phyloP scores from a whole-genome alignment of 2,888 invertebrate species.

The Andrena dorsata region DNA sequence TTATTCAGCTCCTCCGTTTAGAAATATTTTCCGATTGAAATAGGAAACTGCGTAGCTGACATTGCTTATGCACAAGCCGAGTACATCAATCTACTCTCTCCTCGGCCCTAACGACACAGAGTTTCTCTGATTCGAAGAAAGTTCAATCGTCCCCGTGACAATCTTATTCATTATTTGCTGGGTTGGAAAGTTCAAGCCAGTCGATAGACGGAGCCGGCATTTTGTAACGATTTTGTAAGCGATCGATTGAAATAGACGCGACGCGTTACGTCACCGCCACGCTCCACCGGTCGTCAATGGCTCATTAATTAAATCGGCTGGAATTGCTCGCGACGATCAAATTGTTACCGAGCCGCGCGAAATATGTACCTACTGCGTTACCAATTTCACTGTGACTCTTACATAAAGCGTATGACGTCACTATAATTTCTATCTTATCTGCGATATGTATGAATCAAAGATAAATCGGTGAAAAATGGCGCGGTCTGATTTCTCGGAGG shows the following conservation, averaged over 20 bases:
- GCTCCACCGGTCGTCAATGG: conserved; percentile 41
- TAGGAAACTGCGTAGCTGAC: not conserved
- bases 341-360: conserved; percentile 1
- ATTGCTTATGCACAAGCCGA: conserved; percentile 8
- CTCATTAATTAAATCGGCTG: conserved; percentile 43
- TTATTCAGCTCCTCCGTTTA: not conserved
- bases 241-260: conserved; percentile 42
- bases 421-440: conserved; percentile 19
- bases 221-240: conserved; percentile 61
- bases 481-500: conserved; percentile 31
- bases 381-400: not conserved
- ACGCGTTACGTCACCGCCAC: conserved; percentile 35
- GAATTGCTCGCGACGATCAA: conserved; percentile 8
- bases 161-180: not conserved
- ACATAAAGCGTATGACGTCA: not conserved
- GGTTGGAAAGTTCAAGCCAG: conserved; percentile 44
- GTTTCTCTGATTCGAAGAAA: conserved; percentile 57
- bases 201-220: conserved; percentile 23
- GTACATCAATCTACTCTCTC: conserved; percentile 35
- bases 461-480: conserved; percentile 14
- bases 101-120: conserved; percentile 11
- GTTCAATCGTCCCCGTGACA: conserved; percentile 35
- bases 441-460: conserved; percentile 3
- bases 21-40: not conserved
- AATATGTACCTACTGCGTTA: not conserved